Conservation (phyloP, 2,888 invertebrate species). For the Troides aeacus region DNA sequence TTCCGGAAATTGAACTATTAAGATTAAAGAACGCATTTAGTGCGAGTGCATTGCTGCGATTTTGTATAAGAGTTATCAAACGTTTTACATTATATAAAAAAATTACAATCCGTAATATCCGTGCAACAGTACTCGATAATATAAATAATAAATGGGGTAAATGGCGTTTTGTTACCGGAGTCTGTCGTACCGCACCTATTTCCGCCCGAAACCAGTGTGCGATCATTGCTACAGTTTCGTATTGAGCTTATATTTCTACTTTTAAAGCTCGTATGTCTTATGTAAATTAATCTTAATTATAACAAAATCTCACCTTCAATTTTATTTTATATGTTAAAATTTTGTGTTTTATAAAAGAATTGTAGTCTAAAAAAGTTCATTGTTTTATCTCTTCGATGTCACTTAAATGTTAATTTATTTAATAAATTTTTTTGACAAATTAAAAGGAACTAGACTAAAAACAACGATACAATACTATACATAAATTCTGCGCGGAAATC, state of each 20-base stretch:
- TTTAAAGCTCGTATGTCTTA: neutral
- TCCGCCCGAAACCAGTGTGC: neutral
- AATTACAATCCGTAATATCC: neutral
- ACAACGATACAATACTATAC: neutral
- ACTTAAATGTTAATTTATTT: neutral
- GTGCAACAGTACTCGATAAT: neutral
- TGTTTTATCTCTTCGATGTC: too few species aligned
- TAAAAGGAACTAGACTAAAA: neutral
- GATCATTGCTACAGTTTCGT: neutral
- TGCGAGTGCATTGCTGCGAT: slow-evolving; percentile 38
- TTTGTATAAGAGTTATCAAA: slow-evolving; percentile 31
- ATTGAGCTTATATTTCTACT: neutral
- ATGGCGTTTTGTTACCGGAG: neutral
- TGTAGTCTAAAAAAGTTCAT: neutral
- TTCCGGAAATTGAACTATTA: slow-evolving; percentile 45
- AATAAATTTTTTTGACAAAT: neutral
- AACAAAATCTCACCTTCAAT: too few species aligned
- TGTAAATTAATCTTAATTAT: neutral
- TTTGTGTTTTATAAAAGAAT: neutral
- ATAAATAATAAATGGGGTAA: neutral
- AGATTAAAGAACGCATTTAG: slow-evolving; percentile 40
- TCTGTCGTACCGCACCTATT: neutral
- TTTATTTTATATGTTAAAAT: neutral
- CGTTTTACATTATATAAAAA: neutral
- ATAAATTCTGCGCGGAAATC: slow-evolving; percentile 13